Conservation (phyloP, 2,888 invertebrate genomes). For the Dryocosmus kuriphilus region DNA sequence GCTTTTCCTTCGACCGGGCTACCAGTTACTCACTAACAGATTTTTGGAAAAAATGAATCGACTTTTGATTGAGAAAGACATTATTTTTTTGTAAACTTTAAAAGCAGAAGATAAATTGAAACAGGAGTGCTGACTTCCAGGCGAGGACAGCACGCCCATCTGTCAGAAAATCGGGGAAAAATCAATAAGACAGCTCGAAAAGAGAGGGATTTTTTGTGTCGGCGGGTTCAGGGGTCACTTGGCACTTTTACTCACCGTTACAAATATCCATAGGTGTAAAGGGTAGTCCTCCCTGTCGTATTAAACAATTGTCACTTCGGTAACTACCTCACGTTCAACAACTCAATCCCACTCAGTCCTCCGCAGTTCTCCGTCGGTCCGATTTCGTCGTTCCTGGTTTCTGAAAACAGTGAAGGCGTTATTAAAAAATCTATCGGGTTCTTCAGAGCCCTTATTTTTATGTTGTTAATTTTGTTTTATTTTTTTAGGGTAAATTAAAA, state of each 20-base stretch:
- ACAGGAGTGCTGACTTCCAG: slow-evolving; percentile 50
- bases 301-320: slow-evolving; percentile 70
- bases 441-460: neutral
- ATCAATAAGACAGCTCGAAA: slow-evolving; percentile 65
- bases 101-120: slow-evolving; percentile 28
- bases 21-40: neutral
- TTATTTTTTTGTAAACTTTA: neutral
- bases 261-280: slow-evolving; percentile 66
- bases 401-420: slow-evolving; percentile 13
- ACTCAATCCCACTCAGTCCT: slow-evolving; percentile 65
- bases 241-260: slow-evolving; percentile 62
- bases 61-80: neutral
- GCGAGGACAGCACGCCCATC: slow-evolving; percentile 69
- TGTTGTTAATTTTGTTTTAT: neutral
- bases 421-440: slow-evolving; percentile 7
- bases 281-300: slow-evolving; percentile 44
- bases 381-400: slow-evolving; percentile 49
- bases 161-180: slow-evolving; percentile 62
- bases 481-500: no score
- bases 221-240: neutral
- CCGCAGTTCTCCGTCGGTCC: slow-evolving; percentile 60
- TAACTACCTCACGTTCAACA: slow-evolving; percentile 70
- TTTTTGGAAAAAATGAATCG: neutral
- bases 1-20: slow-evolving; percentile 42
- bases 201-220: neutral